phyloP scores from a whole-genome alignment of 1,140 invertebrate species.

The Leptinotarsa texana region DNA sequence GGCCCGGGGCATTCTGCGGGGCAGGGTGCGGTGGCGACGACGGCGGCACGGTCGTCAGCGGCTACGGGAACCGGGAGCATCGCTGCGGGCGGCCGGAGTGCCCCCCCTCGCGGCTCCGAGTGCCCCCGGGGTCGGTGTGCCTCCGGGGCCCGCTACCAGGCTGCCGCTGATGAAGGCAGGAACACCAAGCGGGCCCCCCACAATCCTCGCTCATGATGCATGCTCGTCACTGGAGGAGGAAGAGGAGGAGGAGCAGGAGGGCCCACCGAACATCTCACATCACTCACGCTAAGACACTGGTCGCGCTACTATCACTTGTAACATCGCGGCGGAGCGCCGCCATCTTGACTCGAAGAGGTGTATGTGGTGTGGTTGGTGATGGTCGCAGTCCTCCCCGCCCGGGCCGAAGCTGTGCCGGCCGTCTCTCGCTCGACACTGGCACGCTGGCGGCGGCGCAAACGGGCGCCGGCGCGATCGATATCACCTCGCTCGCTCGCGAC shows the following conservation, averaged over 20 bases:
- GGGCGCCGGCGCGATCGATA: conserved; percentile 43
- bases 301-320: conserved; percentile 39
- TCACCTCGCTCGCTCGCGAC: conserved; percentile 26
- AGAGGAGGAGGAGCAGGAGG: conserved; percentile 7
- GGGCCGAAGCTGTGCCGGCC: conserved; percentile 54
- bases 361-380: conserved; percentile 20
- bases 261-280: conserved; percentile 32
- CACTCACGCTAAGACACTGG: conserved; percentile 46
- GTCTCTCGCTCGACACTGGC: conserved; percentile 35
- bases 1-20: conserved; percentile 57
- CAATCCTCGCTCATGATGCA: conserved; percentile 55
- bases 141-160: conserved; percentile 54
- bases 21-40: conserved; percentile 51
- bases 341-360: conserved; percentile 50
- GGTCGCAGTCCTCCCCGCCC: conserved; percentile 54
- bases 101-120: conserved; percentile 54
- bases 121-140: conserved; percentile 50
- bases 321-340: conserved; percentile 47
- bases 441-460: conserved; percentile 37
- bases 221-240: conserved; percentile 44
- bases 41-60: conserved; percentile 55
- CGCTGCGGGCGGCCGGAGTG: conserved; percentile 56
- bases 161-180: conserved; percentile 26
- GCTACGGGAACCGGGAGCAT: conserved; percentile 56
- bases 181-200: conserved; percentile 48